Conservation (phyloP, 2,113 vertebrate species). For the Apistogramma diplotaenia region DNA sequence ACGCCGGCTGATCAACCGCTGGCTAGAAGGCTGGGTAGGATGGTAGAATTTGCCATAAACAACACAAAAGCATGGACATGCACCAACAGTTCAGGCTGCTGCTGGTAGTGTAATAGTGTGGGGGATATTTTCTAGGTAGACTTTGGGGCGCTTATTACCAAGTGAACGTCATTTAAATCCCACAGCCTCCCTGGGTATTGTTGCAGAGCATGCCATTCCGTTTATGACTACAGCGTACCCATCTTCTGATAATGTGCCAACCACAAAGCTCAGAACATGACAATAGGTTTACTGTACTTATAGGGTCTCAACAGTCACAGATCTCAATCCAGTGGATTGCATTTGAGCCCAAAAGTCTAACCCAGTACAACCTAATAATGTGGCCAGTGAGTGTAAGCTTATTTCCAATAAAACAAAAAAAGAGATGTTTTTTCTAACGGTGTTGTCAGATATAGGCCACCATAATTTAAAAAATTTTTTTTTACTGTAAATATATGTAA, state of each 20-base stretch:
- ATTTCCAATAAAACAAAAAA: too few relatives aligned
- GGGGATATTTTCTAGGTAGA: not conserved
- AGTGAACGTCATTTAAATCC: not conserved
- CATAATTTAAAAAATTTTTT: not conserved
- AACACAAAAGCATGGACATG: not conserved
- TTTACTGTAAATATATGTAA: not conserved
- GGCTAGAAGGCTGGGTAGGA: too few relatives aligned
- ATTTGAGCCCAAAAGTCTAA: not conserved
- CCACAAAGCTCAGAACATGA: not conserved
- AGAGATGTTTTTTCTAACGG: too few relatives aligned
- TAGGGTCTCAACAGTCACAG: not conserved
- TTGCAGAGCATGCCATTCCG: not conserved
- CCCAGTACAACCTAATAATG: not conserved
- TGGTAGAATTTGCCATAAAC: not conserved
- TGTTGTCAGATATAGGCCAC: not conserved
- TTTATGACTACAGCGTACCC: not conserved
- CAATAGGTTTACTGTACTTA: not conserved
- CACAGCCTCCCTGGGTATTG: not conserved
- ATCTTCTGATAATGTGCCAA: not conserved
- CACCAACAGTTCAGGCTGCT: not conserved
- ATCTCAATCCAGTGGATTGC: not conserved
- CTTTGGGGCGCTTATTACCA: not conserved
- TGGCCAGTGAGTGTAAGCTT: too few relatives aligned
- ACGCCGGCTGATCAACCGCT: too few relatives aligned
- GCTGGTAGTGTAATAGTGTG: not conserved